Evolutionary conservation across 2,113 vertebrate species (phyloP).

Genomic region (Promerops cafer): DNA sequence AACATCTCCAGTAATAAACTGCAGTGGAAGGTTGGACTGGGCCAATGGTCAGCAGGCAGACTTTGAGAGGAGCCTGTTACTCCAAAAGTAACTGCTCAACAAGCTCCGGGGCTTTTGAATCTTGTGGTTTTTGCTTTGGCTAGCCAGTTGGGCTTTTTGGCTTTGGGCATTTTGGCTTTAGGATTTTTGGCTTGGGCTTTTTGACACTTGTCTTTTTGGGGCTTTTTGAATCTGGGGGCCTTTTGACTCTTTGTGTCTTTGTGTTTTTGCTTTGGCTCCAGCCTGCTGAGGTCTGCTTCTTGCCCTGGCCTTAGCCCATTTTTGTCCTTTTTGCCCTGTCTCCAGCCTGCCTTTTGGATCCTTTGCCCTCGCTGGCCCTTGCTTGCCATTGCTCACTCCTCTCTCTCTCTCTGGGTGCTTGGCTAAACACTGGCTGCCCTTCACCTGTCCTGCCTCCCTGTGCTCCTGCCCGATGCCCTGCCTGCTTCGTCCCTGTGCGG

Average conservation of each 20-base stretch:
- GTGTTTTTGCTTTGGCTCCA: not conserved
- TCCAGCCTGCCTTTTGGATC: not conserved
- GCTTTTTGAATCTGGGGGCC: not conserved
- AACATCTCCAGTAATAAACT: rapidly evolving
- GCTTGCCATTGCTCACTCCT: not conserved
- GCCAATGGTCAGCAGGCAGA: not conserved
- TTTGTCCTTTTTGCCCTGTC: not conserved
- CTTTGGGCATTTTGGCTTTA: not conserved
- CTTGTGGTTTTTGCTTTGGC: not conserved
- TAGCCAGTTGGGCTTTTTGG: not conserved
- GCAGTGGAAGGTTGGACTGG: not conserved
- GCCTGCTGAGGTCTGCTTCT: not conserved
- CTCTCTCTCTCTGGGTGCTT: not conserved
- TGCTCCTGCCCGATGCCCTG: not conserved
- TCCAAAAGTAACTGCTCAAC: not conserved
- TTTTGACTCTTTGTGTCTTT: not conserved
- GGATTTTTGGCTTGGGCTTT: not conserved
- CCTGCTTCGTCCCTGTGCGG: not conserved
- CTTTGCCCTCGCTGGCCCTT: rapidly evolving
- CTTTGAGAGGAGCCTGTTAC: not conserved
- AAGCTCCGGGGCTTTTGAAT: not conserved
- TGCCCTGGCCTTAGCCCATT: not conserved
- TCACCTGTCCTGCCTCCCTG: not conserved
- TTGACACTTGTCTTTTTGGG: not conserved
- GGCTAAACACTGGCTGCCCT: not conserved